Conservation (phyloP, 2,888 invertebrate genomes). For the Melangyna quadrimaculata region DNA sequence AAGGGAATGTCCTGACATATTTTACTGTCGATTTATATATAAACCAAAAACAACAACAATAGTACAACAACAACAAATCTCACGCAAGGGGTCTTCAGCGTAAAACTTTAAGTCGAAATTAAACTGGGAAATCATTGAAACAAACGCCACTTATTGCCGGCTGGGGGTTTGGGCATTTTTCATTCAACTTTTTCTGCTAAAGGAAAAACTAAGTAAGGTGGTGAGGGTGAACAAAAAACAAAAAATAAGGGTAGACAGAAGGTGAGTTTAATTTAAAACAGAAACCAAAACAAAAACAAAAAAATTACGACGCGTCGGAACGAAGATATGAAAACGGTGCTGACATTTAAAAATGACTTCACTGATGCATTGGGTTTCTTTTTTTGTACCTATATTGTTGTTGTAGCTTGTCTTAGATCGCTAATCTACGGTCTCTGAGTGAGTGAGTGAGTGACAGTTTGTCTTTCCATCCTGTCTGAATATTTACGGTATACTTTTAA, state of each 20-base stretch:
- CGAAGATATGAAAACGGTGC: slow-evolving; percentile 34
- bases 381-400: slow-evolving; percentile 10
- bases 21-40: slow-evolving; percentile 35
- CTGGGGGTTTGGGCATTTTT: slow-evolving; percentile 40
- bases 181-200: slow-evolving; percentile 5
- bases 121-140: slow-evolving; percentile 58
- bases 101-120: slow-evolving; percentile 49
- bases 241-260: slow-evolving; percentile 31
- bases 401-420: slow-evolving; percentile 25
- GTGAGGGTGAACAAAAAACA: not conserved
- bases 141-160: slow-evolving; percentile 50
- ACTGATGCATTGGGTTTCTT: slow-evolving; percentile 29
- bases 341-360: slow-evolving; percentile 66
- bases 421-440: slow-evolving; percentile 54
- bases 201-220: not conserved
- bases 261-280: not conserved
- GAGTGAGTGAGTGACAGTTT: slow-evolving; percentile 62
- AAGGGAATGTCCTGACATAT: slow-evolving; percentile 56
- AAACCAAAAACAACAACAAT: not conserved
- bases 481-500: slow-evolving; percentile 7
- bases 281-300: slow-evolving; percentile 4
- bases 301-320: not conserved
- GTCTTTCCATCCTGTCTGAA: slow-evolving; percentile 11
- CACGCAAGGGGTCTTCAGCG: slow-evolving; percentile 10
- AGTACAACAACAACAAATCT: not conserved